A percentile compares a stretch with the other conserved stretches of the same genome.
phyloP scores from a whole-genome alignment of 1,140 invertebrate species.

The Schmidtea mediterranea region DNA sequence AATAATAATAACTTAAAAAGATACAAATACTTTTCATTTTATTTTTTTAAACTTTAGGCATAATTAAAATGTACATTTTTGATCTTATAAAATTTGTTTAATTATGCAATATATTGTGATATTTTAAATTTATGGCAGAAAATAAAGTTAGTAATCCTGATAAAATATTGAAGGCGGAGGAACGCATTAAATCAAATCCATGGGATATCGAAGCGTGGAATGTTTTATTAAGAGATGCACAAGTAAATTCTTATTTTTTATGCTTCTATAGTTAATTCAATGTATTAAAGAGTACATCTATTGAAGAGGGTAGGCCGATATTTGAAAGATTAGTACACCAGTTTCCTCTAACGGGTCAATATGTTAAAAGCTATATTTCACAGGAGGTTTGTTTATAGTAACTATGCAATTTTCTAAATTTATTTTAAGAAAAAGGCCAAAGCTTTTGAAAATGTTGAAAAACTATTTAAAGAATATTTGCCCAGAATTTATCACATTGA shows the following conservation, averaged over 20 bases:
- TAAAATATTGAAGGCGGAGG: slow-evolving; percentile 1
- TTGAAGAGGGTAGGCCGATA: slow-evolving; percentile 59
- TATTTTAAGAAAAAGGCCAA: slow-evolving; percentile 59
- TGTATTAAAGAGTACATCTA: slow-evolving; percentile 42
- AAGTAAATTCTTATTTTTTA: background rate
- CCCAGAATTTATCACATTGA: slow-evolving; percentile 96
- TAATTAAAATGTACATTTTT: too few species aligned
- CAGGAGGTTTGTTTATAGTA: slow-evolving; percentile 60
- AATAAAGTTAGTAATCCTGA: background rate
- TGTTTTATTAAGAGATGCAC: slow-evolving; percentile 2
- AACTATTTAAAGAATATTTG: slow-evolving; percentile 85
- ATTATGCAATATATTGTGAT: too few species aligned
- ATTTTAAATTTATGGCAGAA: too few species aligned
- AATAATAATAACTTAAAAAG: too few species aligned
- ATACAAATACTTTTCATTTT: too few species aligned
- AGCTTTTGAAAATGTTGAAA: slow-evolving; percentile 88
- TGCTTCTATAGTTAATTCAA: too few species aligned
- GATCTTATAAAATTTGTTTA: too few species aligned
- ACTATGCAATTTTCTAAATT: slow-evolving; percentile 17
- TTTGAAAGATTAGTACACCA: slow-evolving; percentile 73
- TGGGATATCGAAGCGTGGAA: slow-evolving; percentile 6
- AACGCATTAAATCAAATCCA: slow-evolving; percentile 1
- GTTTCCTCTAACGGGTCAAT: slow-evolving; percentile 78
- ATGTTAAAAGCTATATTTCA: slow-evolving; percentile 98
- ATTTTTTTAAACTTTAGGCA: too few species aligned